phyloP scores from a whole-genome alignment of 2,888 invertebrate species.

The Euplagia quadripunctaria region DNA sequence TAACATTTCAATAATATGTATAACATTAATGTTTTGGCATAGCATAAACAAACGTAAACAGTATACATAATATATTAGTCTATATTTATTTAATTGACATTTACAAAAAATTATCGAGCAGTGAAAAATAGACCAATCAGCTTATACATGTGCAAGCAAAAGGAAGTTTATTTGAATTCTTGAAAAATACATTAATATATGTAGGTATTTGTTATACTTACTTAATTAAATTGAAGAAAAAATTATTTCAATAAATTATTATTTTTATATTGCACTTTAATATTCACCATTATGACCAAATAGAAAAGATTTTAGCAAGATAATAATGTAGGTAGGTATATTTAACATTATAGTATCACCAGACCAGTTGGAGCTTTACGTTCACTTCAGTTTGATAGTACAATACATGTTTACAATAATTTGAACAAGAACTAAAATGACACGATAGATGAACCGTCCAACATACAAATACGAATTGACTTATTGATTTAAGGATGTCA shows the following conservation, averaged over 20 bases:
- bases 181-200: neutral
- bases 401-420: constrained; percentile 12
- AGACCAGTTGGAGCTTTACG: neutral
- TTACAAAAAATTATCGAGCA: constrained; percentile 16
- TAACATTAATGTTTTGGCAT: neutral
- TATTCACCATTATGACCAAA: constrained; percentile 8
- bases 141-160: constrained; percentile 4
- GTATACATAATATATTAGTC: constrained; percentile 2
- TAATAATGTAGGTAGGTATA: neutral
- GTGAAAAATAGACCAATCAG: constrained; percentile 1
- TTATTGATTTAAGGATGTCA: constrained; percentile 51
- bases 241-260: constrained; percentile 10
- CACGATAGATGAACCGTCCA: constrained; percentile 37
- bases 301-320: constrained; percentile 3
- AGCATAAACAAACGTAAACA: neutral
- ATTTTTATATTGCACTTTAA: constrained; percentile 24
- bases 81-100: constrained; percentile 45
- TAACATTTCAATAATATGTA: neutral
- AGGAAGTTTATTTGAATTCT: constrained; percentile 1
- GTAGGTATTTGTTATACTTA: neutral
- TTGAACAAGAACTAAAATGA: constrained; percentile 23
- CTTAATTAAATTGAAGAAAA: neutral
- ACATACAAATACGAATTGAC: constrained; percentile 61
- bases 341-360: neutral
- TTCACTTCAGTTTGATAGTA: constrained; percentile 17